phyloP scores from a whole-genome alignment of 2,797 vertebrate species.

The Anisognathus igniventris region DNA sequence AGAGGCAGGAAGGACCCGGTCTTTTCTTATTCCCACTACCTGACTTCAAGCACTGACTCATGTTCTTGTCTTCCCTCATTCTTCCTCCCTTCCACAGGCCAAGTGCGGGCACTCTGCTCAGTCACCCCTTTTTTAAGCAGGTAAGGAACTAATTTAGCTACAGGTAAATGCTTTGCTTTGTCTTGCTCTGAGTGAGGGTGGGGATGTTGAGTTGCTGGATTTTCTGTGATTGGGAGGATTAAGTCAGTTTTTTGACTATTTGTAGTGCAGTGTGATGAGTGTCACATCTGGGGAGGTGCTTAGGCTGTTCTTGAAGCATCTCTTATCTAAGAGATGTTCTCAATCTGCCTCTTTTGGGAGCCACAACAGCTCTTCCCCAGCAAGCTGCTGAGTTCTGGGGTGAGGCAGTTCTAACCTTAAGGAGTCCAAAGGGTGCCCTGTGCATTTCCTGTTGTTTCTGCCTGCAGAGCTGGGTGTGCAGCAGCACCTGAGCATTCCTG shows the following conservation, averaged over 20 bases:
- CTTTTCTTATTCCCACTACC: neutral
- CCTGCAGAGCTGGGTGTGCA: neutral
- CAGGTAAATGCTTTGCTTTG: neutral
- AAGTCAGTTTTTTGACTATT: neutral
- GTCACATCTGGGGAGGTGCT: neutral
- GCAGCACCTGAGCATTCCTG: neutral
- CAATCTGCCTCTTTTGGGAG: neutral
- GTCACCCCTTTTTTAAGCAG: conserved; percentile 98
- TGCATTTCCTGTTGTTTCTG: rapidly evolving
- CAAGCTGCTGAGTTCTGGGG: neutral
- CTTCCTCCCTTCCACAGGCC: conserved; percentile 77
- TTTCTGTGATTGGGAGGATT: neutral
- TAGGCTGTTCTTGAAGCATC: neutral
- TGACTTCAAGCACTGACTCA: neutral
- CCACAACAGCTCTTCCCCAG: neutral
- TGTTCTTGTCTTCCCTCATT: neutral
- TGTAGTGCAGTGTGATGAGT: neutral
- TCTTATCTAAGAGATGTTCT: neutral
- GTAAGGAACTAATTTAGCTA: conserved; percentile 66
- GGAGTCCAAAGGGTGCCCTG: neutral
- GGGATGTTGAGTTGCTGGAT: neutral
- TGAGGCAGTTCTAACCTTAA: neutral
- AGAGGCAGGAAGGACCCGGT: neutral
- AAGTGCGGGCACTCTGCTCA: conserved; percentile 83
- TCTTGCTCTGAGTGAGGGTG: neutral